Evolutionary conservation across 2,888 invertebrate genomes (phyloP).

Genomic region (Acleris cristana): DNA sequence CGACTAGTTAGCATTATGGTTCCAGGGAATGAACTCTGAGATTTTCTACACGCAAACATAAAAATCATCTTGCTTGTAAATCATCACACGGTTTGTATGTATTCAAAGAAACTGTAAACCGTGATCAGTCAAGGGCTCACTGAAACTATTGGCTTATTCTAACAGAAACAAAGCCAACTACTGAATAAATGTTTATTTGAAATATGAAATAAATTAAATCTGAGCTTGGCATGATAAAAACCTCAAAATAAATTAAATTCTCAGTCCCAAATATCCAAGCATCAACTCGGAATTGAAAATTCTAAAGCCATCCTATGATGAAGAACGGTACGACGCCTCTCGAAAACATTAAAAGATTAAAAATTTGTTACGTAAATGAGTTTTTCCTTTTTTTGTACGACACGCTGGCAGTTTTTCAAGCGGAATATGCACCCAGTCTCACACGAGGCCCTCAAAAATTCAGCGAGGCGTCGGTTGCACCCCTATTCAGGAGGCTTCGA

Average conservation of each 20-base stretch:
- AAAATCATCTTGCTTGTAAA: no score
- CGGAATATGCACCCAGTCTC: constrained; percentile 66
- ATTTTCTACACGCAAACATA: no score
- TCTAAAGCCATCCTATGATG: constrained; percentile 26
- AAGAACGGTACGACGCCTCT: constrained; percentile 43
- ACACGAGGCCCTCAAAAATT: constrained; percentile 75
- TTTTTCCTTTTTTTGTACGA: constrained; percentile 62
- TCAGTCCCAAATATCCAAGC: constrained; percentile 21
- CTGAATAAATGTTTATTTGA: no score
- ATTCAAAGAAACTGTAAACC: no score
- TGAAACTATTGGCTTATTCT: no score
- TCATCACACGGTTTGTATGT: no score
- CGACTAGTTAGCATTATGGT: no score
- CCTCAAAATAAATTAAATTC: constrained; percentile 12
- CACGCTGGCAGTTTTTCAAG: constrained; percentile 66
- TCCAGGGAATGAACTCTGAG: no score
- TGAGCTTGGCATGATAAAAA: no score
- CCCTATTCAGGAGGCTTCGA: constrained; percentile 54
- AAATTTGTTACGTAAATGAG: constrained; percentile 52
- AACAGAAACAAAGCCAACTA: no score
- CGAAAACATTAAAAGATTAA: constrained; percentile 54
- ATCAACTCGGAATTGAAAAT: constrained; percentile 29
- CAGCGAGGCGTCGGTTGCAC: constrained; percentile 58
- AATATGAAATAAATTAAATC: no score
- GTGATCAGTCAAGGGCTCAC: no score